Conservation (phyloP, 30 jellyfish, hydroid and myxozoan genomes). For the Aurelia aurita complex sp. Pacific region DNA sequence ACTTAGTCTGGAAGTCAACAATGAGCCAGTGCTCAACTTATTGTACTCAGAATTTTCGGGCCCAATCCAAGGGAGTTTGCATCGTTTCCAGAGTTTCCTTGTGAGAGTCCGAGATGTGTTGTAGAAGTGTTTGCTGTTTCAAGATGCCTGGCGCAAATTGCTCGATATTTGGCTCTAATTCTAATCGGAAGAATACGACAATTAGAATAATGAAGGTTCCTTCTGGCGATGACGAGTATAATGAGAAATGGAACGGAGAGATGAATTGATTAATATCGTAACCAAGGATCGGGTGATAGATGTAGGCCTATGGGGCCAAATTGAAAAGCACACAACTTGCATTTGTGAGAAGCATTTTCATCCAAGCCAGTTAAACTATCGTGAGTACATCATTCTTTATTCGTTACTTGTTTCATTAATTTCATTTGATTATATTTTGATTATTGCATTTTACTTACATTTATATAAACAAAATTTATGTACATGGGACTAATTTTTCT, state of each 20-base stretch:
- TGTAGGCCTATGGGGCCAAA: conserved; percentile 21
- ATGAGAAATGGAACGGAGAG: conserved; percentile 56
- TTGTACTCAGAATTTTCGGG: conserved; percentile 31
- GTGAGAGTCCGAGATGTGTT: background rate
- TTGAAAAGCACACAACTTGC: conserved; percentile 24
- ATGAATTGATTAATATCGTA: too few species aligned
- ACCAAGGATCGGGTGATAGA: too few species aligned
- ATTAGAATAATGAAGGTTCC: conserved; percentile 59
- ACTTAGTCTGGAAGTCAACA: background rate
- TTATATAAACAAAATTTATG: too few species aligned
- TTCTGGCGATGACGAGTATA: conserved; percentile 58
- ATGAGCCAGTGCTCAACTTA: conserved; percentile 18
- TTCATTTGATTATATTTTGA: too few species aligned
- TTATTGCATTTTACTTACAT: too few species aligned
- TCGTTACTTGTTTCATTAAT: background rate
- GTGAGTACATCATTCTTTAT: too few species aligned
- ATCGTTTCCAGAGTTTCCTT: background rate
- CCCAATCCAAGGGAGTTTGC: conserved; percentile 58
- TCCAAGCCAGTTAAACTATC: conserved; percentile 17
- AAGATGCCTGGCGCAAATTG: conserved; percentile 85
- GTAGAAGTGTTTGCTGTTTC: background rate
- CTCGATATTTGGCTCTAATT: conserved; percentile 50
- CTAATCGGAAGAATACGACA: conserved; percentile 28
- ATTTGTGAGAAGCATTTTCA: conserved; percentile 58
- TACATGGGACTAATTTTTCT: too few species aligned